Evolutionary conservation across 1,140 invertebrate genomes (phyloP).

Genomic region (Bombus terrestris): DNA sequence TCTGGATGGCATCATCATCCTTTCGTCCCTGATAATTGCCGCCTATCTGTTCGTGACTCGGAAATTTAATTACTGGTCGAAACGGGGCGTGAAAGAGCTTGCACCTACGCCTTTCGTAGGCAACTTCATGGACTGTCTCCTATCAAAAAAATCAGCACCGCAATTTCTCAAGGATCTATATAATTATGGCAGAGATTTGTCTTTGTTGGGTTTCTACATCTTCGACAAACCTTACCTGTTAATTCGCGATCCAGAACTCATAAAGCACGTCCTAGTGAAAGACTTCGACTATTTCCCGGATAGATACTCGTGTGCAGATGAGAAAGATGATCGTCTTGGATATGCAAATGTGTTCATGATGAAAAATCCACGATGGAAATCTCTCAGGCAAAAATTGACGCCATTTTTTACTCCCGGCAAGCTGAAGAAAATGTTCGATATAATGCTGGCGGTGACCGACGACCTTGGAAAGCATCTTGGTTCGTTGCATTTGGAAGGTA

Average conservation of each 20-base stretch:
- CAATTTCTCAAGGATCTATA: constrained; percentile 61
- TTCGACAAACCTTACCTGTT: constrained; percentile 77
- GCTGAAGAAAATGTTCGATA: constrained; percentile 78
- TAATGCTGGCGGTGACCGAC: constrained; percentile 77
- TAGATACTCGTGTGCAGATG: constrained; percentile 58
- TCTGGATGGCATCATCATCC: constrained; percentile 37
- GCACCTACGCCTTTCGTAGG: constrained; percentile 68
- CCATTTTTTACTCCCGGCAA: constrained; percentile 79
- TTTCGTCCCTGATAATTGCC: not conserved
- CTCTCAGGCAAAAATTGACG: constrained; percentile 76
- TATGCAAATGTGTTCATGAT: constrained; percentile 72
- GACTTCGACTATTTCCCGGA: constrained; percentile 81
- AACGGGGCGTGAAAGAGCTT: constrained; percentile 68
- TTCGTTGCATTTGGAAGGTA: constrained; percentile 58
- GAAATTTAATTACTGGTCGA: constrained; percentile 79
- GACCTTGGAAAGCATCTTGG: constrained; percentile 75
- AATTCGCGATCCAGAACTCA: constrained; percentile 78
- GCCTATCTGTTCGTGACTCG: constrained; percentile 73
- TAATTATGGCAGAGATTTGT: constrained; percentile 37
- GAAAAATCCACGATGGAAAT: constrained; percentile 77
- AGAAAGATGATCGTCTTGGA: constrained; percentile 62
- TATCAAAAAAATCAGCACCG: constrained; percentile 40
- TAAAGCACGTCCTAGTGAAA: constrained; percentile 81
- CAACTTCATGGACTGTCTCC: constrained; percentile 65
- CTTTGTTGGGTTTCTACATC: constrained; percentile 75